Base-by-base conservation (phyloP, 2,888 invertebrate species). In the Minunthozetes semirufus region DNA sequence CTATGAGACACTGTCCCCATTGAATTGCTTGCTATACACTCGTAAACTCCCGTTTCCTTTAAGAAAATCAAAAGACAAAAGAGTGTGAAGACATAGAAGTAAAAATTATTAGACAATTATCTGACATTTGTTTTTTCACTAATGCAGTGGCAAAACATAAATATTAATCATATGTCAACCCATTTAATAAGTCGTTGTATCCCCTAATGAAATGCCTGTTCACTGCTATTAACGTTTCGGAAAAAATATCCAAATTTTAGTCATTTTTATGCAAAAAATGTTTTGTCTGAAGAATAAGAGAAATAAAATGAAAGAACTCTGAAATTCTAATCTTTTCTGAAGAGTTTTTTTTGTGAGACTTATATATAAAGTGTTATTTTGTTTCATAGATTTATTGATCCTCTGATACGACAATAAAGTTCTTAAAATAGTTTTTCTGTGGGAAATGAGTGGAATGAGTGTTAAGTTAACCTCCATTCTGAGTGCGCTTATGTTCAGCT, bases 401-500 rank as follows among this genome's bases (percentile, higher is more conserved):
- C 2, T 11, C 33, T 33, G 38, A 38, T 38, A 19, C 38, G 38
- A 59, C 59, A 59, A 59, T 59, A 59, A 59, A 59, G 59, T 59
- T 29, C 59, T 59, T 59, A 59, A 59, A 59, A 59, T 66, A 66
- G 33, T 29, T 66, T 66, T 19, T 66, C 9, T 66, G 25, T 33
- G 33, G 59, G 5, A 33, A 72, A 19, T n/a, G 19, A 73, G 2
- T 42, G 25, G 56, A 72, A 25, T n/a, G 15, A 15, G 11, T 11
- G 29, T 68, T 22, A 75, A 75, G 29, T 68, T 22, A 75, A 75
- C 76, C 75, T 76, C 68, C 15, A 73, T n/a, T 66, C 50, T 66
- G 6, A 76, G 22, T 17, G 75, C 75, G 42, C 72, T 72, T 50
- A 76, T 76, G 53, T 76, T 76, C 22, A 76, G 75, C 53, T 72